Evolutionary conservation across 1,140 invertebrate genomes (phyloP).

Genomic region (Chlorops oryzae): DNA sequence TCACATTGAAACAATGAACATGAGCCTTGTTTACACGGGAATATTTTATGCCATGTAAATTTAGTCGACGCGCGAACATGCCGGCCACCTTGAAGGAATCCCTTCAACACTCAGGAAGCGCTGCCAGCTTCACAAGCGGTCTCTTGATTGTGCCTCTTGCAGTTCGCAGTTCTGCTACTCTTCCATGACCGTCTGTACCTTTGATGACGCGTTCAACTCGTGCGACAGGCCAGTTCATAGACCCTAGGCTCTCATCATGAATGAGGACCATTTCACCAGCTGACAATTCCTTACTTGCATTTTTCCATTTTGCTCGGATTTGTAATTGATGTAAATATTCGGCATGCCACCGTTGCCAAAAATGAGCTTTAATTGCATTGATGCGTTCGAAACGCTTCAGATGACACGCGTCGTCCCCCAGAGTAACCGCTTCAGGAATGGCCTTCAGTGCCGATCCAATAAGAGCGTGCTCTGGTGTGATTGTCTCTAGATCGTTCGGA

Average conservation of each 20-base stretch:
- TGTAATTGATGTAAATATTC: constrained; percentile 30
- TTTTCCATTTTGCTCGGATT: constrained; percentile 31
- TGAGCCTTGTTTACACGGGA: no score
- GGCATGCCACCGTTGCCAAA: constrained; percentile 28
- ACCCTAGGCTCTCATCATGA: constrained; percentile 31
- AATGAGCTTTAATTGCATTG: constrained; percentile 11
- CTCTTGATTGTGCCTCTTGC: constrained; percentile 20
- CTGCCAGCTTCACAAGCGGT: constrained; percentile 18
- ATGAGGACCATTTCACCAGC: constrained; percentile 35
- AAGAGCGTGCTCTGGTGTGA: constrained; percentile 41
- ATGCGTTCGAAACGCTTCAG: constrained; percentile 4
- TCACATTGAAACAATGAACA: no score
- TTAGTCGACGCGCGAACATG: no score
- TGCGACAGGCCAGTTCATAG: constrained; percentile 32
- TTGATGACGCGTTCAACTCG: constrained; percentile 24
- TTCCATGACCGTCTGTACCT: constrained; percentile 24
- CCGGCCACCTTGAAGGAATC: no score
- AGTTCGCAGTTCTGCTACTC: constrained; percentile 27
- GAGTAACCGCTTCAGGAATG: constrained; percentile 12
- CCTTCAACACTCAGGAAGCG: no score
- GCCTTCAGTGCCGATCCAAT: constrained; percentile 29
- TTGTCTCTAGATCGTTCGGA: constrained; percentile 21
- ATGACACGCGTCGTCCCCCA: background rate
- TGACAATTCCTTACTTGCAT: constrained; percentile 11
- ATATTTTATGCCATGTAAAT: no score